Evolutionary conservation across 1,140 invertebrate genomes (phyloP).

Genomic region (Cepaea nemoralis): DNA sequence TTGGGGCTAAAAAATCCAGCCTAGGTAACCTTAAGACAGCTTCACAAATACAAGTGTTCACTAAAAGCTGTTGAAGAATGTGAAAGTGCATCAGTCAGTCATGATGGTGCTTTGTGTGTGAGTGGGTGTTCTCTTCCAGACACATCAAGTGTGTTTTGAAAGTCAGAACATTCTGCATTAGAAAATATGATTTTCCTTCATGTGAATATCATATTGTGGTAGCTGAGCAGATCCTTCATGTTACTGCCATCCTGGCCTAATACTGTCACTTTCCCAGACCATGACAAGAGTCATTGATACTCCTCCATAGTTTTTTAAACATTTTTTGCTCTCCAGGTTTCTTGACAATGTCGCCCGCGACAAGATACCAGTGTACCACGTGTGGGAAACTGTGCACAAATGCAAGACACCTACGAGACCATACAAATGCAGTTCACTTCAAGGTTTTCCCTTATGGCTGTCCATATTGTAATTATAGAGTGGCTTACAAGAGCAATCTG

Average conservation of each 20-base stretch:
- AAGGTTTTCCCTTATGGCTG: slow-evolving; percentile 23
- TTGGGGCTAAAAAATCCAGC: no score
- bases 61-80: no score
- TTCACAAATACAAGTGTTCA: no score
- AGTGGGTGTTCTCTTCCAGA: no score
- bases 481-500: slow-evolving; percentile 23
- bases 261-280: neutral
- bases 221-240: no score
- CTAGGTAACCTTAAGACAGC: no score
- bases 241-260: neutral
- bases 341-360: neutral
- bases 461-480: slow-evolving; percentile 17
- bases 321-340: slow-evolving; percentile 31
- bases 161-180: no score
- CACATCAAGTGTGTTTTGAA: no score
- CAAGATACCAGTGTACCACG: neutral
- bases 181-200: no score
- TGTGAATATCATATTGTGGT: no score
- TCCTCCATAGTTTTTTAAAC: slow-evolving; percentile 14
- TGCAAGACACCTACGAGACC: slow-evolving; percentile 23
- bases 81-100: no score
- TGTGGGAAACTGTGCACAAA: slow-evolving; percentile 23
- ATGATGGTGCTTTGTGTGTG: no score
- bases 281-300: neutral
- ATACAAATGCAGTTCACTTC: slow-evolving; percentile 31